Conservation (phyloP, 2,888 invertebrate genomes). For the Leptopilina drosophilae region DNA sequence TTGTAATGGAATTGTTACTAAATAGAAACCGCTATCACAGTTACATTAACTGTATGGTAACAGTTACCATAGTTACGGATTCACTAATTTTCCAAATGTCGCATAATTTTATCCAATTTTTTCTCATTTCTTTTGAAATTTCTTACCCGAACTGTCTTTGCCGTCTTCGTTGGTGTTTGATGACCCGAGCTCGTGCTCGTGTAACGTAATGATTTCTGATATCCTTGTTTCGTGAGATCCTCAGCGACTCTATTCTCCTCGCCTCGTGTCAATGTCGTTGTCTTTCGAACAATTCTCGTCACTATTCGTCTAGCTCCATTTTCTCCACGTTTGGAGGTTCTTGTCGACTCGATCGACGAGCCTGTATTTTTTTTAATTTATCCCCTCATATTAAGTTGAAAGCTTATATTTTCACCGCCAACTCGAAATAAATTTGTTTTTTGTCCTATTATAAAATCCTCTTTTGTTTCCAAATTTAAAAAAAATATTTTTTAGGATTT, state of each 20-base stretch:
- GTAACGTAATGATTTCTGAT: conserved; percentile 77
- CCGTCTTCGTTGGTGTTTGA: conserved; percentile 78
- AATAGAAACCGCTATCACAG: too few relatives aligned
- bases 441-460: too few relatives aligned
- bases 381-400: too few relatives aligned
- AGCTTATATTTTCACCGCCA: too few relatives aligned
- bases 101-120: neutral
- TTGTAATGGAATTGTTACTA: too few relatives aligned
- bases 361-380: conserved; percentile 57
- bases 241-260: conserved; percentile 89
- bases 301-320: conserved; percentile 90
- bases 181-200: conserved; percentile 54
- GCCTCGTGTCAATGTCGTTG: conserved; percentile 91
- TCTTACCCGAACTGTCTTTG: conserved; percentile 88
- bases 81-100: too few relatives aligned
- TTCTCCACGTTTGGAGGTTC: conserved; percentile 88
- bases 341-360: conserved; percentile 89
- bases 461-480: too few relatives aligned
- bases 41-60: too few relatives aligned
- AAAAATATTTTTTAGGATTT: too few relatives aligned
- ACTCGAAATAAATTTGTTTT: too few relatives aligned
- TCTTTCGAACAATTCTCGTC: conserved; percentile 91
- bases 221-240: conserved; percentile 82
- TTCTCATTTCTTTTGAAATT: neutral
- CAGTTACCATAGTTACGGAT: too few relatives aligned